These are phyloP conservation scores for Anabacerthia variegaticeps DNA, from an alignment of 2,797 vertebrate genomes.

Conservation along the genomic window DNA sequence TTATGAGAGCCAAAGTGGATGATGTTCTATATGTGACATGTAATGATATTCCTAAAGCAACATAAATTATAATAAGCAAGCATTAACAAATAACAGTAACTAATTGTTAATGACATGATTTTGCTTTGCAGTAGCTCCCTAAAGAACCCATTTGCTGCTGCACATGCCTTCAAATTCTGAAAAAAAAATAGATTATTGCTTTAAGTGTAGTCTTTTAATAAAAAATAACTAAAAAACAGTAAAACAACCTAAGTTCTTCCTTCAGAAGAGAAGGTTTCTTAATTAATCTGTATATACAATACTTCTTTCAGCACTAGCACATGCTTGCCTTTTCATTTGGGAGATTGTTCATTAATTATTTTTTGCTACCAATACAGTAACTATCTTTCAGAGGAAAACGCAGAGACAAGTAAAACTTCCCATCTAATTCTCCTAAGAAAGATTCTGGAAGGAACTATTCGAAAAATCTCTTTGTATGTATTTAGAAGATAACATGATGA, in stretches of 20 bases:
- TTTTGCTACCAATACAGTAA: neutral
- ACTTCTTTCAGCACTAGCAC: neutral
- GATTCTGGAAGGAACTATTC: neutral
- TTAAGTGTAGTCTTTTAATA: neutral
- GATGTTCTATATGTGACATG: neutral
- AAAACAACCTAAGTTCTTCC: neutral
- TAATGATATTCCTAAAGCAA: neutral
- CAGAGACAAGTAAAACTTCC: neutral
- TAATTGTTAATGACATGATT: neutral
- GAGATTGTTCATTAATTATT: neutral
- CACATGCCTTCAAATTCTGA: neutral
- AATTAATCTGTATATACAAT: neutral
- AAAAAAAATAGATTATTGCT: neutral
- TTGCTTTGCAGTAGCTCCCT: neutral
- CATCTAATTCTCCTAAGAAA: neutral
- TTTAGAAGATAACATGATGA: neutral
- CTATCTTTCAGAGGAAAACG: neutral
- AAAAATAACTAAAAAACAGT: neutral
- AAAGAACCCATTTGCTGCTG: neutral
- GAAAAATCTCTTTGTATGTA: neutral
- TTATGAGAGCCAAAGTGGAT: neutral
- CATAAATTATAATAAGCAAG: neutral
- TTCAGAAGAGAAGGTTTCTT: neutral
- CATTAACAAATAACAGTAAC: neutral
- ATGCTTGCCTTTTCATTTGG: neutral